phyloP scores from a whole-genome alignment of 2,113 vertebrate species.

The Gymnobelideus leadbeateri region DNA sequence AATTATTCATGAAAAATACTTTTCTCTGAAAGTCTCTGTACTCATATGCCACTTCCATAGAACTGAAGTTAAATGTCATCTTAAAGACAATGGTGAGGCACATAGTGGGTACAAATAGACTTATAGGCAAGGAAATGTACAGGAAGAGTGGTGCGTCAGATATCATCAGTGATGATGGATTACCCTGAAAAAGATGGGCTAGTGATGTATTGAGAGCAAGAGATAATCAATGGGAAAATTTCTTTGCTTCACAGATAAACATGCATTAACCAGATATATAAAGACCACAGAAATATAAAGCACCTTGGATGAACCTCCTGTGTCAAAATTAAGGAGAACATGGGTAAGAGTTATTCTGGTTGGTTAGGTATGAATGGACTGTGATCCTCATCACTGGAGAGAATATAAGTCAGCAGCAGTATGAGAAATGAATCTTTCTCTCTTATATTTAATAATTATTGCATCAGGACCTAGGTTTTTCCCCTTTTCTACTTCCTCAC shows the following conservation, averaged over 20 bases:
- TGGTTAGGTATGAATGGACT: not conserved
- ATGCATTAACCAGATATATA: not conserved
- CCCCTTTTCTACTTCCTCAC: too few species aligned
- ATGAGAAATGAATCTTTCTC: too few species aligned
- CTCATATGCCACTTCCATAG: not conserved
- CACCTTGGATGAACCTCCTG: not conserved
- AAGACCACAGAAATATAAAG: not conserved
- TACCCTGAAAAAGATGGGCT: not conserved
- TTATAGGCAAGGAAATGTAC: not conserved
- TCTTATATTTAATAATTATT: too few species aligned
- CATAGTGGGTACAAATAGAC: not conserved
- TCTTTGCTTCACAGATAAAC: not conserved
- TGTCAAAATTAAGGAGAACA: not conserved
- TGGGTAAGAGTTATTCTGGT: not conserved
- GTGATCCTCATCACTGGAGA: not conserved
- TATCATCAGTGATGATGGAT: not conserved
- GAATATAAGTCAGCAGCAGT: not conserved
- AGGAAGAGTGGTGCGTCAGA: not conserved
- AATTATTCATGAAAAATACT: not conserved
- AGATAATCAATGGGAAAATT: not conserved
- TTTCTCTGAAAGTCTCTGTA: not conserved
- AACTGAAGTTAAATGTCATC: not conserved
- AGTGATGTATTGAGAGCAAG: not conserved
- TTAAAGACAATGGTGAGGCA: not conserved
- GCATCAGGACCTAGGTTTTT: too few species aligned